phyloP scores from a whole-genome alignment of 2,797 vertebrate species.

The Sparidentex hasta region DNA sequence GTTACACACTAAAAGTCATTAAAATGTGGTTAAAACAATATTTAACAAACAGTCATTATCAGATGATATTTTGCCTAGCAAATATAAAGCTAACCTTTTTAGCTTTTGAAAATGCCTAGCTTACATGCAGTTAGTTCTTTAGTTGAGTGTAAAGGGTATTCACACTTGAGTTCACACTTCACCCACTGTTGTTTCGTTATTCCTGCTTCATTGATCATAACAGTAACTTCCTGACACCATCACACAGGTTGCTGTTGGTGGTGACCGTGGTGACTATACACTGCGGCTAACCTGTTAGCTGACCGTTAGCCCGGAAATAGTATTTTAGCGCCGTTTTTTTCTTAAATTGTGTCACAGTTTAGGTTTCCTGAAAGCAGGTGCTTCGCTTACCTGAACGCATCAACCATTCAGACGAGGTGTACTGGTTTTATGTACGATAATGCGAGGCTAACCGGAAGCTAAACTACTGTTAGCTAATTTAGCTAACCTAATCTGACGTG shows the following conservation, averaged over 20 bases:
- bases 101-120: background rate
- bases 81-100: too few relatives aligned
- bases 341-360: background rate
- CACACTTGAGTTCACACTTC: background rate
- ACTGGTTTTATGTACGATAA: background rate
- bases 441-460: background rate
- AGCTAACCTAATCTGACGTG: background rate
- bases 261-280: too few relatives aligned
- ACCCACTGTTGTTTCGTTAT: background rate
- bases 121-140: background rate
- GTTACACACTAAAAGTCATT: background rate
- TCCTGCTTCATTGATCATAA: background rate
- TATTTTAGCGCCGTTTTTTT: background rate
- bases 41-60: background rate
- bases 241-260: too few relatives aligned
- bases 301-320: background rate
- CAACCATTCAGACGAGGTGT: fast-evolving
- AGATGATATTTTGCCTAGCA: too few relatives aligned
- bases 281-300: background rate
- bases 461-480: background rate
- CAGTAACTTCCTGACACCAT: background rate
- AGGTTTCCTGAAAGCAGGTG: background rate
- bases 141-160: background rate
- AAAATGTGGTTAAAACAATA: background rate
- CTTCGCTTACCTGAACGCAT: background rate